Conservation (phyloP, 2,888 invertebrate species). For the Xestia sexstrigata region DNA sequence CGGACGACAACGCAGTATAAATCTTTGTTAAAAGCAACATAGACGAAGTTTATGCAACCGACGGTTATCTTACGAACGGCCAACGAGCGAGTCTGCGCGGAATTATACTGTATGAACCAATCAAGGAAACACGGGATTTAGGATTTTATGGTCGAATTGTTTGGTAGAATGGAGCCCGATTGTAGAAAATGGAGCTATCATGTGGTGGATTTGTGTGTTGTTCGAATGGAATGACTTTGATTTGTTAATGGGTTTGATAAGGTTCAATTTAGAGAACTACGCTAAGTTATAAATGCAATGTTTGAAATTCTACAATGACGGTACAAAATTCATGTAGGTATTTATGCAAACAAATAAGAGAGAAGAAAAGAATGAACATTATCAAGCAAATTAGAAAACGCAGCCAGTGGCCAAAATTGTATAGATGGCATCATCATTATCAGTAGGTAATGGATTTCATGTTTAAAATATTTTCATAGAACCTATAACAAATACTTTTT, state of each 20-base stretch:
- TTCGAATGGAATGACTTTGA: slow-evolving; percentile 24
- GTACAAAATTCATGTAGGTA: background rate
- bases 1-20: slow-evolving; percentile 74
- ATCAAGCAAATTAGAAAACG: background rate
- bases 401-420: background rate
- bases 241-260: slow-evolving; percentile 37
- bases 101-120: slow-evolving; percentile 68
- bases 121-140: slow-evolving; percentile 65
- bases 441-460: background rate
- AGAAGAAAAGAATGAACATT: background rate
- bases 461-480: background rate
- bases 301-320: background rate
- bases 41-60: slow-evolving; percentile 74
- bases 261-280: background rate
- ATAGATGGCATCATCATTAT: background rate
- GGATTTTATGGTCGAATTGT: slow-evolving; percentile 60
- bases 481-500: slow-evolving; percentile 1
- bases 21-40: slow-evolving; percentile 78
- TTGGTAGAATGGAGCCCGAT: slow-evolving; percentile 48
- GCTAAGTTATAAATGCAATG: background rate
- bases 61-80: slow-evolving; percentile 65
- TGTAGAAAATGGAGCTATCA: slow-evolving; percentile 55
- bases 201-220: slow-evolving; percentile 45
- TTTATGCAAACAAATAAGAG: background rate
- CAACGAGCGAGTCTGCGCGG: slow-evolving; percentile 58